Evolutionary conservation across 2,113 vertebrate genomes (phyloP).

Genomic region (Neotoma lepida): DNA sequence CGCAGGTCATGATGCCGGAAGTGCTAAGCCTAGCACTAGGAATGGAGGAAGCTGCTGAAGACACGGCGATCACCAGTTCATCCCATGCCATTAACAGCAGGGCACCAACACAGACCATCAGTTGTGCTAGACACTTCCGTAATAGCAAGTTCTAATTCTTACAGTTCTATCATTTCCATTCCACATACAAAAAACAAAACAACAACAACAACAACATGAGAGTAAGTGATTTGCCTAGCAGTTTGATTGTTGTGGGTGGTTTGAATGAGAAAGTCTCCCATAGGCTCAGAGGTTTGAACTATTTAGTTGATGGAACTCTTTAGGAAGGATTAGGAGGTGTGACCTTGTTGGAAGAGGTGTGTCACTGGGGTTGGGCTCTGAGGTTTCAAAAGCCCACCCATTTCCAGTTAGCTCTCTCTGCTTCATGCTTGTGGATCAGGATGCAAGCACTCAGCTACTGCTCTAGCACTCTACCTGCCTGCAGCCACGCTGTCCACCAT

Average conservation of each 20-base stretch:
- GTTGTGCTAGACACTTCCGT: background rate
- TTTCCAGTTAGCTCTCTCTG: background rate
- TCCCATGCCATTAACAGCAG: background rate
- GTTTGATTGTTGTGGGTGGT: background rate
- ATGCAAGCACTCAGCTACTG: background rate
- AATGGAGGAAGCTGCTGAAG: background rate
- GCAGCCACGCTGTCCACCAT: too few species aligned
- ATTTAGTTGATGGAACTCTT: background rate
- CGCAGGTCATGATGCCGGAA: background rate
- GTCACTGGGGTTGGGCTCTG: background rate
- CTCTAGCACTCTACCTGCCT: background rate
- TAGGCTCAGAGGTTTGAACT: background rate
- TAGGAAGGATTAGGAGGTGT: background rate
- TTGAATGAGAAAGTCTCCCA: background rate
- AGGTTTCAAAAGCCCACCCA: background rate
- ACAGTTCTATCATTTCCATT: background rate
- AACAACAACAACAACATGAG: background rate
- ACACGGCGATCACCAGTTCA: fast-evolving
- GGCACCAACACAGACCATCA: background rate
- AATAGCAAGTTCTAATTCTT: background rate
- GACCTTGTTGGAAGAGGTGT: background rate
- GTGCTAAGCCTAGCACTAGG: background rate
- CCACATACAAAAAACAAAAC: background rate
- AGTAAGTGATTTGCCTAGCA: background rate
- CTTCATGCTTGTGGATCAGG: background rate